Base-by-base conservation (phyloP, 2,888 invertebrate species). In the Entomobrya proxima region DNA sequence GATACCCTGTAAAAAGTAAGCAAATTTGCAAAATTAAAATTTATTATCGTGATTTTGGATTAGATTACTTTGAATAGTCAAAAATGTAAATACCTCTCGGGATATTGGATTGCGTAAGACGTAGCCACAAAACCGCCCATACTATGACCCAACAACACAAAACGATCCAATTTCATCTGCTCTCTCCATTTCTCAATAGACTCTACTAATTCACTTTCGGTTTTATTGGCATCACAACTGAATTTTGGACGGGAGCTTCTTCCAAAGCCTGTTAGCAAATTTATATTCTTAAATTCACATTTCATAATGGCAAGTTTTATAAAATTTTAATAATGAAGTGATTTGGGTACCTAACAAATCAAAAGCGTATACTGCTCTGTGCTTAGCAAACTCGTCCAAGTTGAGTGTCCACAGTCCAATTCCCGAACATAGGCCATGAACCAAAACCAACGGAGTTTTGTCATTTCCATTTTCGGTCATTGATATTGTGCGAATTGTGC, bases 141-240 rank as follows among this genome's bases (percentile, higher is more conserved):
- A 87, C 97, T 98, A 92, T 98, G 98, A 0, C 98, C 99, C 1
- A 86, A 30, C 6, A 85, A 32, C 21, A 85, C 80, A 79, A 86
- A 86, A 0, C 67, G 64, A 21, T 82, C 78, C 11, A 86, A 32
- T 90, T 96, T 95, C 94, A 98, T 95, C 92, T 97, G 96, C 81
- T 96, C 94, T 37, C 98, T 93, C 98, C 98, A 99, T 92, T 97
- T 97, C 92, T 99, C 98, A 1, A 98, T 95, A 0, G 97, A 96
- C 91, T 95, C 94, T 13, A 98, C 96, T 93, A 98, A 95, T 91
- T 98, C 97, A 77, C 94, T 94, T 91, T 98, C 98, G 27, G 96
- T 96, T 91, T 96, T 94, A 52, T 94, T 91, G 0, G 97, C 95
- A 91, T 98, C 95, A 0, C 92, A 93, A 85, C 96, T 95, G 92